Conservation (phyloP, 1,140 invertebrate species). For the Muscidifurax raptorellus region DNA sequence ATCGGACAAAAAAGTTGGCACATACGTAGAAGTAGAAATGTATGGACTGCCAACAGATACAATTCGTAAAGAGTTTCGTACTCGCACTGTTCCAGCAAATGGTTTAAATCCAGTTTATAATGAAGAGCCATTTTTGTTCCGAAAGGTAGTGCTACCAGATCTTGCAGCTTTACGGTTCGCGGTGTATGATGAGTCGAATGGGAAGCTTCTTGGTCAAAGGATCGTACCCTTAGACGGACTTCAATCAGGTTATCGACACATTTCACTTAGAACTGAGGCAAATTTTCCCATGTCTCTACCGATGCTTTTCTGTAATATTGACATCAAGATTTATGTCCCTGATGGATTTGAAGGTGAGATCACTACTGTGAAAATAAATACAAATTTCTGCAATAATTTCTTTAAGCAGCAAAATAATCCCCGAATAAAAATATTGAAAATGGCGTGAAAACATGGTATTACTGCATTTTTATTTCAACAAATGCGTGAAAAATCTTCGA, state of each 20-base stretch:
- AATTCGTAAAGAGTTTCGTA: constrained; percentile 98
- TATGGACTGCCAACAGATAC: constrained; percentile 99
- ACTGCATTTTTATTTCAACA: too few relatives aligned
- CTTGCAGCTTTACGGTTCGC: constrained; percentile 97
- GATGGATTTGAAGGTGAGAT: constrained; percentile 95
- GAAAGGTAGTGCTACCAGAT: constrained; percentile 98
- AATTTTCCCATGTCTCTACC: constrained; percentile 99
- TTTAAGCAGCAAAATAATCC: too few relatives aligned
- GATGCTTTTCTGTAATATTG: constrained; percentile 99
- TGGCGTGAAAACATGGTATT: too few relatives aligned
- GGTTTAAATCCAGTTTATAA: constrained; percentile 98
- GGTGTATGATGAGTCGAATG: constrained; percentile 97
- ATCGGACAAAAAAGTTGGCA: constrained; percentile 98
- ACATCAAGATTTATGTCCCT: constrained; percentile 99
- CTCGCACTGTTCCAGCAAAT: constrained; percentile 95
- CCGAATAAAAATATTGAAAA: too few relatives aligned
- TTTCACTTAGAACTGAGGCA: constrained; percentile 97
- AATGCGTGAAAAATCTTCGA: too few relatives aligned
- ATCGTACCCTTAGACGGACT: constrained; percentile 98
- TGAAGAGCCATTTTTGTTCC: constrained; percentile 98
- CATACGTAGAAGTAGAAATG: constrained; percentile 99
- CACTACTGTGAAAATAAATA: not conserved
- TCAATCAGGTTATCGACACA: constrained; percentile 98
- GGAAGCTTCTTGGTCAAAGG: constrained; percentile 96
- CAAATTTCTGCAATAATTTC: too few relatives aligned